Evolutionary conservation across 2,113 vertebrate genomes (phyloP).

Genomic region (western clawed frog (Xenopus tropicalis)): DNA sequence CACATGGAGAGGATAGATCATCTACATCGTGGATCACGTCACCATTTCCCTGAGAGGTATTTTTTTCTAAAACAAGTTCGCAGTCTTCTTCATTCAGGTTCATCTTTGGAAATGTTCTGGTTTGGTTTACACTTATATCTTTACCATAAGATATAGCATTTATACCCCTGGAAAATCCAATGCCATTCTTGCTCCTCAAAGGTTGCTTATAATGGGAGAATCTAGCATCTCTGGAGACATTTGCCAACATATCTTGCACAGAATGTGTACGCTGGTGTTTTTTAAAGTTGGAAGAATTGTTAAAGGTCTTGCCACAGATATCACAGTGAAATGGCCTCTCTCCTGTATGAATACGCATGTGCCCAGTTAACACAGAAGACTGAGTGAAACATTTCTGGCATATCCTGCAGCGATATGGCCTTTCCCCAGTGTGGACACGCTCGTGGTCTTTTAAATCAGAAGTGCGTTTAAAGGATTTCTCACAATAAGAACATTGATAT

Average conservation of each 20-base stretch:
- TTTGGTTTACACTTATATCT: background rate
- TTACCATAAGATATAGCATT: background rate
- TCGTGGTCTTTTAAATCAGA: slow-evolving; percentile 58
- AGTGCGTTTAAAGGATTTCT: slow-evolving; percentile 56
- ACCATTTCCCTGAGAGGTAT: background rate
- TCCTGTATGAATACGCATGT: slow-evolving; percentile 56
- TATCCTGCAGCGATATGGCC: slow-evolving; percentile 27
- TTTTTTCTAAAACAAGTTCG: slow-evolving; percentile 3
- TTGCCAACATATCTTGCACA: slow-evolving; percentile 23
- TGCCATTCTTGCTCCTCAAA: slow-evolving; percentile 28
- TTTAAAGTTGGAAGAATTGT: slow-evolving; percentile 57
- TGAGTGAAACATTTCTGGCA: slow-evolving; percentile 44
- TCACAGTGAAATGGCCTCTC: slow-evolving; percentile 57
- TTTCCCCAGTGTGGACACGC: slow-evolving; percentile 43
- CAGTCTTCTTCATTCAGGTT: slow-evolving; percentile 13
- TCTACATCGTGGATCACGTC: background rate
- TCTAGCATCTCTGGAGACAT: background rate
- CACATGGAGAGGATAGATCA: background rate
- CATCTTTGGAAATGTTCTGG: slow-evolving; percentile 2
- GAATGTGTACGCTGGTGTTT: slow-evolving; percentile 60
- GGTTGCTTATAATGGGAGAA: slow-evolving; percentile 12
- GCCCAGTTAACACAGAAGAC: slow-evolving; percentile 56
- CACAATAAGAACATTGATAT: slow-evolving; percentile 58
- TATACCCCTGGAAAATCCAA: background rate
- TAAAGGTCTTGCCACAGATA: slow-evolving; percentile 54